phyloP scores from a whole-genome alignment of 2,888 invertebrate genomes.

The Drosophila nr. medialis region DNA sequence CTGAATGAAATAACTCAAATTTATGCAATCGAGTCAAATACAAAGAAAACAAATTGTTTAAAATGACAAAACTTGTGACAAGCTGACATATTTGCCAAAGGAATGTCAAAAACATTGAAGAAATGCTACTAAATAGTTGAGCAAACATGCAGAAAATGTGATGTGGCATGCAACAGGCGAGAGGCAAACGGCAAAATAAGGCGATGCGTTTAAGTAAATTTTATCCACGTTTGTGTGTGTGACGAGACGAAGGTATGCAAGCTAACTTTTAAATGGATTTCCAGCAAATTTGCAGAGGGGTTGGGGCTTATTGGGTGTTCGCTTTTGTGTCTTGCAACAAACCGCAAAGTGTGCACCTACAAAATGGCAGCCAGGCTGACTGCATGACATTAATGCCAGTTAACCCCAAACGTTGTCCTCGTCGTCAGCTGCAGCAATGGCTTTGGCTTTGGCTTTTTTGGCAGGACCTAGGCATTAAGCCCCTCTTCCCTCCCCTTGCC shows the following conservation, averaged over 20 bases:
- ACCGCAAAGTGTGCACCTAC: constrained; percentile 68
- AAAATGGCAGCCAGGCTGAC: constrained; percentile 65
- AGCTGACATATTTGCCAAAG: constrained; percentile 21
- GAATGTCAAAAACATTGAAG: constrained; percentile 15
- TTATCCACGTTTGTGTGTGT: not conserved
- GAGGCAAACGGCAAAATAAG: constrained; percentile 24
- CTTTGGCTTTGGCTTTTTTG: constrained; percentile 65
- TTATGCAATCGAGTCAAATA: constrained; percentile 19
- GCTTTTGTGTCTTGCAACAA: constrained; percentile 42
- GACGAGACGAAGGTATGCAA: constrained; percentile 45
- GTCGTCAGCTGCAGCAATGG: constrained; percentile 69
- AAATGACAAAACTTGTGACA: constrained; percentile 33
- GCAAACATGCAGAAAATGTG: constrained; percentile 14
- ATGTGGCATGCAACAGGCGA: constrained; percentile 52
- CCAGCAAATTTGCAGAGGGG: constrained; percentile 68
- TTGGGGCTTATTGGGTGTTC: constrained; percentile 3
- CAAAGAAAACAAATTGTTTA: constrained; percentile 30
- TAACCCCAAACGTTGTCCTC: constrained; percentile 76
- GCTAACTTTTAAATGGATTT: constrained; percentile 65
- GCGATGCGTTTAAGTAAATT: constrained; percentile 43
- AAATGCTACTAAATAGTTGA: constrained; percentile 42
- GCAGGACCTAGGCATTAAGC: constrained; percentile 39
- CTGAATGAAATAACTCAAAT: constrained; percentile 9
- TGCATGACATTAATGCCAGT: constrained; percentile 80
- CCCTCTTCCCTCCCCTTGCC: not conserved